Conservation (phyloP, 2,888 invertebrate genomes). For the Heliconius cydno region DNA sequence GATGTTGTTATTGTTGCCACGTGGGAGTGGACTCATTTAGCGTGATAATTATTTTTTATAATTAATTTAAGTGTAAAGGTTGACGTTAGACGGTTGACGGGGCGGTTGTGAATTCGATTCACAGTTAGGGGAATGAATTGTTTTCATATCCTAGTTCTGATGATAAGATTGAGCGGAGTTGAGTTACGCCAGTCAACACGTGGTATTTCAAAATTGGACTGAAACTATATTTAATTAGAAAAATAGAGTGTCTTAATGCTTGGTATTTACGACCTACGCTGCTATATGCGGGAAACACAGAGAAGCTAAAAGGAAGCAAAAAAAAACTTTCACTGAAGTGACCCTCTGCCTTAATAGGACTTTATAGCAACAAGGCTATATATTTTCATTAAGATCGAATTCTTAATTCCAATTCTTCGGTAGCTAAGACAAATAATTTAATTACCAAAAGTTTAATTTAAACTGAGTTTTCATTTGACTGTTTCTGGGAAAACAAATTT, state of each 20-base stretch:
- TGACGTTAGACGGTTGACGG: background rate
- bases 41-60: background rate
- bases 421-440: background rate
- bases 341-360: background rate
- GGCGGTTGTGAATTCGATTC: background rate
- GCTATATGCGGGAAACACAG: background rate
- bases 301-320: no score
- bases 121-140: background rate
- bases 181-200: no score
- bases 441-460: slow-evolving; percentile 10
- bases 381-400: slow-evolving; percentile 2
- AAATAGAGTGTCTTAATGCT: no score
- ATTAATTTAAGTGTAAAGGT: background rate
- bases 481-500: background rate
- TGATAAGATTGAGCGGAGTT: no score
- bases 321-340: background rate
- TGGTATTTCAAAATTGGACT: no score
- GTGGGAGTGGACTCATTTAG: background rate
- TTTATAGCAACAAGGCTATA: background rate
- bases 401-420: background rate
- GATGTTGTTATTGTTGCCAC: slow-evolving; percentile 12
- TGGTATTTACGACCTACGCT: no score
- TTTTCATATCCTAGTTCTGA: background rate
- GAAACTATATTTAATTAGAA: no score
- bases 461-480: background rate